phyloP scores from a whole-genome alignment of 2,113 vertebrate species.

The Bubo blakistoni region DNA sequence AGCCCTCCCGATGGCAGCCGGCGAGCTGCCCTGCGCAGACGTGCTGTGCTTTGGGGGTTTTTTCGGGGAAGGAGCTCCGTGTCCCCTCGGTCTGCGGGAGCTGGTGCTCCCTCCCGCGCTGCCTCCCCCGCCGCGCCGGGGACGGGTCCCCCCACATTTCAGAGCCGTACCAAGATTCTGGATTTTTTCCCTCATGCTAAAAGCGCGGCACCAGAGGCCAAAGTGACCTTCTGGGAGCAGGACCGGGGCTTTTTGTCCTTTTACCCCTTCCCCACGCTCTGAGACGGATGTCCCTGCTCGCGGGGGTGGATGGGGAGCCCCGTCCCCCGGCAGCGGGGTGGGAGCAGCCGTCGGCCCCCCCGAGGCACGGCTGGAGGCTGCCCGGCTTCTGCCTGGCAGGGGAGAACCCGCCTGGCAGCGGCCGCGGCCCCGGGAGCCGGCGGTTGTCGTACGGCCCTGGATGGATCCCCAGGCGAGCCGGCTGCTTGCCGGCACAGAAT shows the following conservation, averaged over 20 bases:
- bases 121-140: fast-evolving
- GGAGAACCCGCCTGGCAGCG: background rate
- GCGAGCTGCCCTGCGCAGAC: background rate
- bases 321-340: fast-evolving
- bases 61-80: too few species aligned
- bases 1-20: background rate
- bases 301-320: background rate
- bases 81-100: background rate
- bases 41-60: background rate
- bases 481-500: background rate
- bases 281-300: too few species aligned
- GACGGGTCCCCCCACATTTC: background rate
- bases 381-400: background rate
- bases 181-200: background rate
- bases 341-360: background rate
- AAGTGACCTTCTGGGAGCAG: background rate
- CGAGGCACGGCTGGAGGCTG: background rate
- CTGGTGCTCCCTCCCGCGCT: background rate
- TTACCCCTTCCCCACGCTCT: background rate
- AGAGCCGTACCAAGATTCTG: background rate
- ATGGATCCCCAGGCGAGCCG: background rate
- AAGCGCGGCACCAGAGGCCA: too few species aligned
- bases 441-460: too few species aligned
- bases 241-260: background rate
- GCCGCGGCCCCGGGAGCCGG: background rate